A percentile compares a stretch with the other conserved stretches of the same genome.
Evolutionary conservation across 2,113 vertebrate species (phyloP).

Genomic region (Atherinomorus stipes): DNA sequence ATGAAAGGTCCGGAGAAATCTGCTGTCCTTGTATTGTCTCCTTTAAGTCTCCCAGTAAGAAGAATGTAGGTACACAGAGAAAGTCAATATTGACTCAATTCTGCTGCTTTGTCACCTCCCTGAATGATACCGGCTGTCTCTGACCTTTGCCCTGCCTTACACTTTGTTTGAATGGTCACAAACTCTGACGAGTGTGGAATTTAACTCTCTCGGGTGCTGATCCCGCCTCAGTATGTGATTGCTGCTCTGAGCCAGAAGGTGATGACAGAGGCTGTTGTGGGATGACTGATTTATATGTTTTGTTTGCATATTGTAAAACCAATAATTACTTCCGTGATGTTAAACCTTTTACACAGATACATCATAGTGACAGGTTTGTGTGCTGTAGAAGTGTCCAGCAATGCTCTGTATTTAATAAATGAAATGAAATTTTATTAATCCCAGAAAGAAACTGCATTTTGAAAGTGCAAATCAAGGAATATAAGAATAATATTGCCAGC

Average conservation of each 20-base stretch:
- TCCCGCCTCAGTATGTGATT: background rate
- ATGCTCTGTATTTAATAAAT: background rate
- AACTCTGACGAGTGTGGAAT: slow-evolving; percentile 28
- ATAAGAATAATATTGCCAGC: too few species aligned
- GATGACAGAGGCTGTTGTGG: background rate
- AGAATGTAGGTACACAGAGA: slow-evolving; percentile 63
- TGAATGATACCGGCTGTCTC: slow-evolving; percentile 45
- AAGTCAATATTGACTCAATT: slow-evolving; percentile 73
- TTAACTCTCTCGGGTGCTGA: slow-evolving; percentile 8
- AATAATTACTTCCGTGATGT: background rate
- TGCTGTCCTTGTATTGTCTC: slow-evolving; percentile 46
- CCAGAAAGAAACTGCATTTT: too few species aligned
- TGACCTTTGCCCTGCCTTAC: slow-evolving; percentile 55
- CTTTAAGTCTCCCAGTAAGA: slow-evolving; percentile 46
- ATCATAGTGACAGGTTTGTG: background rate
- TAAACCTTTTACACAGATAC: background rate
- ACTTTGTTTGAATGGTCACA: slow-evolving; percentile 36
- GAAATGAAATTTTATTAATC: too few species aligned
- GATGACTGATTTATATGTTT: background rate
- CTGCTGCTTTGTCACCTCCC: slow-evolving; percentile 48
- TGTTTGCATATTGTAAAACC: background rate
- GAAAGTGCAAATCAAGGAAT: too few species aligned
- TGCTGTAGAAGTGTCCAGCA: background rate
- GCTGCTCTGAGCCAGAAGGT: background rate
- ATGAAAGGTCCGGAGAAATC: slow-evolving; percentile 34